Conservation (phyloP, 2,797 vertebrate genomes). For the Chaenodraco wilsoni region DNA sequence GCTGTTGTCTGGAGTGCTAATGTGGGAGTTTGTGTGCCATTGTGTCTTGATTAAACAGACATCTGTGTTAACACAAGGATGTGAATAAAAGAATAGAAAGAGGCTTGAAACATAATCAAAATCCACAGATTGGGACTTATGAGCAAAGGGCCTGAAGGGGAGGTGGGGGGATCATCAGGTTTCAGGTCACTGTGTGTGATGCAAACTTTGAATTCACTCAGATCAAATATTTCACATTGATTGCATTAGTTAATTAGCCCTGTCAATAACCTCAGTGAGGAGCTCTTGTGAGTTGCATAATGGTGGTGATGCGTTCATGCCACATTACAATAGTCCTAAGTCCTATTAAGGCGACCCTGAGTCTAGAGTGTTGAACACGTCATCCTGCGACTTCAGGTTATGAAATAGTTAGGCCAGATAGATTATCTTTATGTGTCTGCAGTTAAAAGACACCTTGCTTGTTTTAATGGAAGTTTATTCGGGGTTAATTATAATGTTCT, state of each 20-base stretch:
- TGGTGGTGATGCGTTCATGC: conserved; percentile 40
- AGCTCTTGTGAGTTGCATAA: conserved; percentile 61
- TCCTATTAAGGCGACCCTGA: conserved; percentile 63
- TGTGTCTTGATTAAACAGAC: conserved; percentile 45
- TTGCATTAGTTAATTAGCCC: conserved; percentile 37
- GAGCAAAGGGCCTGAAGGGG: not conserved
- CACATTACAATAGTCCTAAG: conserved; percentile 71
- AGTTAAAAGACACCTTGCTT: not conserved
- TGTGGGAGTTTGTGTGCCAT: conserved; percentile 26
- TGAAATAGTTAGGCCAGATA: conserved; percentile 30
- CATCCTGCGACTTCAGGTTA: conserved; percentile 49
- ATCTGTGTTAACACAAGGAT: conserved; percentile 3
- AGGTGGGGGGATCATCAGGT: not conserved
- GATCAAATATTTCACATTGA: conserved; percentile 37
- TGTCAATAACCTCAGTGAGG: conserved; percentile 4
- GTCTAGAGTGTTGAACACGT: conserved; percentile 80
- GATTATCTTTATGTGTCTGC: not conserved
- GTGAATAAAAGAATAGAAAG: conserved; percentile 3
- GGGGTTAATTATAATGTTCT: not conserved
- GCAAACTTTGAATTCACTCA: not conserved
- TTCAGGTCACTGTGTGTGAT: not conserved
- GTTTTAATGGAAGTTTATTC: not conserved
- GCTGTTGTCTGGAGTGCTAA: conserved; percentile 24
- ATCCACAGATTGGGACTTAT: conserved; percentile 8
- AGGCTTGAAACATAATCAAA: not conserved